Conservation (phyloP, 2,797 vertebrate genomes). For the Ispidina picta region DNA sequence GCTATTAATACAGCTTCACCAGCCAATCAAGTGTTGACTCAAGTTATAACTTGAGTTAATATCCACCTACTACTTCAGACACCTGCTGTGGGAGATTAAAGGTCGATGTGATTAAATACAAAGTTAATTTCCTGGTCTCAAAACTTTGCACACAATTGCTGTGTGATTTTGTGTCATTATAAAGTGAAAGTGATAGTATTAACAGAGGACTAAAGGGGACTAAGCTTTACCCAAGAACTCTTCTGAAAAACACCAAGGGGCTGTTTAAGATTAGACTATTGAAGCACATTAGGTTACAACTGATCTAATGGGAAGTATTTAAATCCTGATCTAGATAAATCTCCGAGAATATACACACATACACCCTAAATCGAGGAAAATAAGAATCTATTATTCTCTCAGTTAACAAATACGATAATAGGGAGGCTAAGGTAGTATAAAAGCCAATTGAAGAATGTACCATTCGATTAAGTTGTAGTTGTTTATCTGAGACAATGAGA, state of each 20-base stretch:
- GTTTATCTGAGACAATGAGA: neutral
- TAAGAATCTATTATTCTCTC: neutral
- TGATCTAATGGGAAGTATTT: neutral
- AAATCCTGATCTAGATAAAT: neutral
- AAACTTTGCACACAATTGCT: neutral
- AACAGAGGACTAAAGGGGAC: neutral
- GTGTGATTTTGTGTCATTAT: neutral
- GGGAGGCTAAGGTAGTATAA: neutral
- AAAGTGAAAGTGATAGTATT: neutral
- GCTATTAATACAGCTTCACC: neutral
- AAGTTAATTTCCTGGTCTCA: neutral
- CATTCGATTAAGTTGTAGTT: neutral
- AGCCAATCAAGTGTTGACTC: neutral
- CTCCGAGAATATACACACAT: neutral
- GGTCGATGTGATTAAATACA: neutral
- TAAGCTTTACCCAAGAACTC: neutral
- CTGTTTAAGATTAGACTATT: neutral
- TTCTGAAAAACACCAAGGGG: neutral
- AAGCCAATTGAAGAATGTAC: neutral
- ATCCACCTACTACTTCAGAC: neutral
- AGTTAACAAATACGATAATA: neutral
- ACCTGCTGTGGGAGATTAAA: neutral
- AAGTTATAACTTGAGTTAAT: neutral
- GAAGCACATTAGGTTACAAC: neutral
- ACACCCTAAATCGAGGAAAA: neutral